Evolutionary conservation across 2,113 vertebrate species (phyloP), one percentile per base, ranked within the genome.

Genomic region (Ceratotherium simum): DNA sequence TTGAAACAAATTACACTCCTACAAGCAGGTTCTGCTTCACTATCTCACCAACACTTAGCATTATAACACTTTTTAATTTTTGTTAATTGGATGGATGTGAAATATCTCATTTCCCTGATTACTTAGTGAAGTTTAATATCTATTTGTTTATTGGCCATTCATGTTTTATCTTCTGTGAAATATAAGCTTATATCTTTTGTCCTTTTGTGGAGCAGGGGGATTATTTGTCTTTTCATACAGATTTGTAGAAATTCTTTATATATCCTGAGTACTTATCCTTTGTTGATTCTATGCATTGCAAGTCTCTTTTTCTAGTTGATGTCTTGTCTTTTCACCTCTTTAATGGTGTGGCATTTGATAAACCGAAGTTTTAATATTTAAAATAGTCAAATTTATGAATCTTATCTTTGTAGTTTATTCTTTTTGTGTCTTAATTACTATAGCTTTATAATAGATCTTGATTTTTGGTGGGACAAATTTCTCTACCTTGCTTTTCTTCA

Each of bases 401-500:
- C 31, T 51, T 88, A 88, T 89, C 62, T 84, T 87, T 58, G 18
- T 56, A 48, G 3, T 75, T 39, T 84, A 51, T 76, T 3, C 11
- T 36, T 69, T 64, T 93, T 94, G 70, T 80, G 18, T 90, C 36
- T 94, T 87, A n/a, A 83, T 79, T 70, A 58, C 39, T 69, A 51
- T 36, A 36, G n/a, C 58, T 72, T 87, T 95, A 70, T 25, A 79
- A 72, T 60, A 80, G 62, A 42, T 67, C 67, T 91, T 76, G 31
- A 36, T 69, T 97, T 96, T 75, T 10, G 4, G 42, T 46, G 23
- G 48, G 31, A 90, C 20, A 64, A 54, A 51, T 31, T 72, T 93
- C 62, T 85, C 46, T 60, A n/a, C 29, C 18, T 88, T 91, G 65
- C 14, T 88, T 92, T 96, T 36, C 33, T 88, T 95, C 51, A 91